Base-by-base conservation (phyloP, 92 coral and sea anemone species). In the Paragorgia papillata region DNA sequence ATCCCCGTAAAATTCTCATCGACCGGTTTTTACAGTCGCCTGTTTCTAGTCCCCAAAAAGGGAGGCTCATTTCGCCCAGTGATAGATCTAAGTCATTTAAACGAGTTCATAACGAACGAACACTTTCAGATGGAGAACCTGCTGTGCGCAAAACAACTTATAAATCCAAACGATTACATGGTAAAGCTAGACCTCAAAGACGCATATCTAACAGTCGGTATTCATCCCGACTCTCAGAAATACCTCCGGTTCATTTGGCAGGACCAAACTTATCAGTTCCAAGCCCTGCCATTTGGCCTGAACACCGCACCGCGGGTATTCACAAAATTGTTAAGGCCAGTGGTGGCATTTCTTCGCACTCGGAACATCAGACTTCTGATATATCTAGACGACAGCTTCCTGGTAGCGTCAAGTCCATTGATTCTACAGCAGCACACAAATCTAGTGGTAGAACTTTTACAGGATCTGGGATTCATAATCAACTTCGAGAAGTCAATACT, bases 111-210 rank as follows among this genome's bases (percentile, higher is more conserved):
- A 7, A 9, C 56, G 33, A 80, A 80, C 78, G 67, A 57, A 1
- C 89, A 81, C 48, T 85, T 85, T 53, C 83, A 85, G 37, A 85
- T 85, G 75, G 88, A 74, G 37, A 66, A 68, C 9, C 54, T 85
- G 37, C 57, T 7, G 75, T 69, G 75, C 48, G 10, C 73, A 40
- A 86, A 82, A 61, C 83, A 79, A 40, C 76, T 82, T 44, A 66
- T 86, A 9, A 69, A 43, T 21, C 57, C 57, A 76, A 74, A 85
- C 69, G 83, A 86, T 55, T 86, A 32, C 56, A 81, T 86, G 80
- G 79, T 82, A 68, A 81, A 76, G 53, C 34, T 76, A 62, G 86
- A 86, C 61, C 55, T 75, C 58, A 67, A 85, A 54, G 87, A 83
- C 59, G 78, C 83, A 9, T 84, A 84, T 35, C 80, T 84, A 29